A percentile compares a stretch with the other conserved stretches of the same genome.
Conservation (phyloP, 2,888 invertebrate species). For the Endotricha flammealis region DNA sequence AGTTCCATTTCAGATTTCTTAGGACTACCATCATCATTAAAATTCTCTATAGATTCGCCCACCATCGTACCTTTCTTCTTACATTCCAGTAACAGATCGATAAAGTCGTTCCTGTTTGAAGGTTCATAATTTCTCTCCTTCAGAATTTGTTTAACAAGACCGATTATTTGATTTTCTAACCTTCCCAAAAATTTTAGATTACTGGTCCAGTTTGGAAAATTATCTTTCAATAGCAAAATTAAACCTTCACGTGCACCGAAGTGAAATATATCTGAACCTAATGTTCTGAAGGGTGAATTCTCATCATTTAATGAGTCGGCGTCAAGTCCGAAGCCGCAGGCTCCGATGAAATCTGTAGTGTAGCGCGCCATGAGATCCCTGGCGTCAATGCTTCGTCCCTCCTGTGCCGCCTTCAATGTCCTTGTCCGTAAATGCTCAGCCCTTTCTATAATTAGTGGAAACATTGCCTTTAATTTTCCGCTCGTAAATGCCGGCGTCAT, state of each 20-base stretch:
- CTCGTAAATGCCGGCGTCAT: slow-evolving; percentile 35
- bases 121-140: slow-evolving; percentile 25
- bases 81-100: slow-evolving; percentile 31
- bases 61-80: slow-evolving; percentile 22
- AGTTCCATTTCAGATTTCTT: slow-evolving; percentile 19
- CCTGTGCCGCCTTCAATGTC: slow-evolving; percentile 8
- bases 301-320: slow-evolving; percentile 27
- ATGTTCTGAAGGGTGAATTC: slow-evolving; percentile 26
- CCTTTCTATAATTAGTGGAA: slow-evolving; percentile 32
- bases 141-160: slow-evolving; percentile 13
- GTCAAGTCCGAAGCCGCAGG: slow-evolving; percentile 36
- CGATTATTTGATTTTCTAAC: slow-evolving; percentile 10
- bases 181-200: slow-evolving; percentile 7
- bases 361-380: slow-evolving; percentile 38
- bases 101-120: slow-evolving; percentile 30
- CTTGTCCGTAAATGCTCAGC: slow-evolving; percentile 19
- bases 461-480: slow-evolving; percentile 40
- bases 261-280: slow-evolving; percentile 26
- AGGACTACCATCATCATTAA: slow-evolving; percentile 21
- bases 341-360: slow-evolving; percentile 34
- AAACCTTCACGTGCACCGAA: slow-evolving; percentile 4
- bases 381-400: slow-evolving; percentile 16
- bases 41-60: slow-evolving; percentile 23
- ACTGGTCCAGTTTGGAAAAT: slow-evolving; percentile 5
- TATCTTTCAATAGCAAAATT: slow-evolving; percentile 10